These are phyloP conservation scores for Microctonus aethiopoides DNA, from an alignment of 2,888 invertebrate species.

Conservation along the genomic window DNA sequence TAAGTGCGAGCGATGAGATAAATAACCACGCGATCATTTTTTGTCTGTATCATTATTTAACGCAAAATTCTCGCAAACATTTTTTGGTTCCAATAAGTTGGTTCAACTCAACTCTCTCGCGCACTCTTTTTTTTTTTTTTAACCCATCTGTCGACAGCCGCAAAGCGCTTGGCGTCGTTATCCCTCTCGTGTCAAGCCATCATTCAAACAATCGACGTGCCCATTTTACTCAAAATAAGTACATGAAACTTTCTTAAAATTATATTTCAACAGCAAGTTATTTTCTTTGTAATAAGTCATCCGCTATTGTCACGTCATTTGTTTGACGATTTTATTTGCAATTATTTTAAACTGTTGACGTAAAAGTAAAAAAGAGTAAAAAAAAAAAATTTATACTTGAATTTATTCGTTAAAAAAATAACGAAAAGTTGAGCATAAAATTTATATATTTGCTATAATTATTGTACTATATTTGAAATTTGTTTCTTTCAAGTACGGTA, in stretches of 20 bases:
- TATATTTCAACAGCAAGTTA: not conserved
- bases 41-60: slow-evolving; percentile 1
- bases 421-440: not conserved
- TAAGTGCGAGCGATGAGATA: not conserved
- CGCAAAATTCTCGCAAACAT: not conserved
- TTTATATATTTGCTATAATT: too few relatives aligned
- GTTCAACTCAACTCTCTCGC: not conserved
- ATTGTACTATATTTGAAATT: too few relatives aligned
- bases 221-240: not conserved
- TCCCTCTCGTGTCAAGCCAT: not conserved
- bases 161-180: not conserved
- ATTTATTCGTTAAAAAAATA: not conserved
- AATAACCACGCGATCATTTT: slow-evolving; percentile 1
- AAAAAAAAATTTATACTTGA: not conserved
- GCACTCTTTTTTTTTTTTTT: not conserved
- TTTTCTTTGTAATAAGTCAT: slow-evolving; percentile 1
- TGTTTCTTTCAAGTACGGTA: too few relatives aligned
- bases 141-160: slow-evolving; percentile 6
- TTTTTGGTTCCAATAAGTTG: not conserved
- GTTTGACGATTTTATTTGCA: slow-evolving; percentile 5
- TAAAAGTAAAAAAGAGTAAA: not conserved
- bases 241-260: not conserved
- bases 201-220: slow-evolving; percentile 3
- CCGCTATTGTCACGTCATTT: not conserved
- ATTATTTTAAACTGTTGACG: slow-evolving; percentile 2